Evolutionary conservation across 2,888 invertebrate genomes (phyloP), one percentile per base, ranked within the genome.

Genomic region (Drosophila leonis): DNA sequence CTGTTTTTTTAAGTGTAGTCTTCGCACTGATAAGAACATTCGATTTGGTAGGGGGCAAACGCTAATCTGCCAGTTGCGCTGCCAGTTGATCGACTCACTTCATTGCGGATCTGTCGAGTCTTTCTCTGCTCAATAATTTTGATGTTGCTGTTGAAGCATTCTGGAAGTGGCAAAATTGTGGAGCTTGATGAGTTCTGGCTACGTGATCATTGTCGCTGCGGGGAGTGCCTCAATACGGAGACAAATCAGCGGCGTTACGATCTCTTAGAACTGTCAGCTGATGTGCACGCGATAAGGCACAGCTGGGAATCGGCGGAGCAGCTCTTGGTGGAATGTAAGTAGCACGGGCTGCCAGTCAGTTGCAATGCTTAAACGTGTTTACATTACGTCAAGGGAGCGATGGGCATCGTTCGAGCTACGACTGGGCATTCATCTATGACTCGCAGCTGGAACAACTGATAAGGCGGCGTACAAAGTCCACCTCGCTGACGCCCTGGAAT

Each of bases 181-280:
- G 78, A 83, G 52, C 64, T 92, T 4, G 69, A 90, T 55, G 62
- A 88, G 56, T 90, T 87, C 78, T 93, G 93, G 92, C 78, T 92
- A n/a, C 88, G 93, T 4, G 93, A 93, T 79, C 93, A 93, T 73
- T 93, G 93, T 64, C 90, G 95, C 67, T 96, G 96, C 88, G 65
- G 89, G 0, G 83, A 91, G 35, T 96, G 96, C 80, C 95, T 95
- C 85, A 94, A 95, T 82, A 83, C 91, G 0, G 92, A 92, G 33
- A 95, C 95, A 0, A 94, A 94, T 71, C 96, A 96, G 91, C 94
- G 95, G 79, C 94, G 94, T 59, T 92, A 93, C 35, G 94, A 95
- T 90, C 92, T 95, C 51, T 79, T 95, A 44, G 94, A 94, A 27
- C 93, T 95, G 51, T 94, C 95, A 0, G 93, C 90, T 10, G 90